Conservation (phyloP, 30 jellyfish, hydroid and myxozoan species). For the Mastigias papua region DNA sequence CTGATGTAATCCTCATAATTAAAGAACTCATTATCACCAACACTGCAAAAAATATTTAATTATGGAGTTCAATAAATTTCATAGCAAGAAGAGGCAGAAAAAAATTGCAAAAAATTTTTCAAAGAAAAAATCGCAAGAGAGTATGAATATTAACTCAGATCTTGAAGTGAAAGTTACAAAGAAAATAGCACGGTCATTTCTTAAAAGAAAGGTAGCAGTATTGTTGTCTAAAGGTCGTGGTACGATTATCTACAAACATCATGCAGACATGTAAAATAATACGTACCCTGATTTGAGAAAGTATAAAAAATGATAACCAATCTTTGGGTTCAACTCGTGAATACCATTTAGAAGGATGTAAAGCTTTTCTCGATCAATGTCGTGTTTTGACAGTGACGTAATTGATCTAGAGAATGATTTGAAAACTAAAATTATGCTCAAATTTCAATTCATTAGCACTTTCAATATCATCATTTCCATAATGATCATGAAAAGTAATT, state of each 20-base stretch:
- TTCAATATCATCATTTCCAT: neutral
- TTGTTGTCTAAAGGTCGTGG: no score
- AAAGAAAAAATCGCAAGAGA: no score
- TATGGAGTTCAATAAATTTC: neutral
- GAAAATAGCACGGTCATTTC: no score
- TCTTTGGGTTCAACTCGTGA: slow-evolving; percentile 88
- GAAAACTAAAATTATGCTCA: neutral
- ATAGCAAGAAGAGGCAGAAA: no score
- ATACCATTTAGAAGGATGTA: slow-evolving; percentile 84
- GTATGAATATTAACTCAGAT: no score
- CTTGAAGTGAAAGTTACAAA: no score
- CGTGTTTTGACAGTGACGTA: slow-evolving; percentile 84
- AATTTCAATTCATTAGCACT: no score
- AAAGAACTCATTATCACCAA: slow-evolving; percentile 80
- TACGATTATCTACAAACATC: no score
- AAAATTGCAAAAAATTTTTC: no score
- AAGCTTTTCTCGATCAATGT: slow-evolving; percentile 84
- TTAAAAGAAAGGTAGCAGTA: no score
- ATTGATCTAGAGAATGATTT: slow-evolving; percentile 67
- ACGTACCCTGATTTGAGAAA: slow-evolving; percentile 90
- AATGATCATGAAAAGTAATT: neutral
- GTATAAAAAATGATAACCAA: slow-evolving; percentile 93
- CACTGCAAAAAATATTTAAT: slow-evolving; percentile 36
- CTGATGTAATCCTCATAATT: slow-evolving; percentile 92
- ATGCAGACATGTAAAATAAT: no score